phyloP scores from a whole-genome alignment of 1,140 invertebrate genomes.

The Battus philenor region DNA sequence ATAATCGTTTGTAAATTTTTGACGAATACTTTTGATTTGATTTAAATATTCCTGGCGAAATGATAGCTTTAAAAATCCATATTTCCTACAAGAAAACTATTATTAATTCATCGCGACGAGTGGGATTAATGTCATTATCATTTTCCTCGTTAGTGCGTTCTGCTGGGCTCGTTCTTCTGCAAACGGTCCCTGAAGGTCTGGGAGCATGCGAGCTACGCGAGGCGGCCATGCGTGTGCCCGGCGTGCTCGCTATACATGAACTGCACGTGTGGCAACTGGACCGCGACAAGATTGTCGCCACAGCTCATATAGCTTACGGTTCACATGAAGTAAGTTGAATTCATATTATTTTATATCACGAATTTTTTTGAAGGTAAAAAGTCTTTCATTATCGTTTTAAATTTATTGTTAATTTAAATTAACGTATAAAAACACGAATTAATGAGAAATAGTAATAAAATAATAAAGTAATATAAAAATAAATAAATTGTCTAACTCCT shows the following conservation, averaged over 20 bases:
- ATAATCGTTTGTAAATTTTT: neutral
- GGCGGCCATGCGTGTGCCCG: conserved; percentile 84
- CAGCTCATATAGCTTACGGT: conserved; percentile 83
- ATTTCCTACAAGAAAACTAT: too few relatives aligned
- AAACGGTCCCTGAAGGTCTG: conserved; percentile 88
- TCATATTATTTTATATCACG: too few relatives aligned
- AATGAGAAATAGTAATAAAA: too few relatives aligned
- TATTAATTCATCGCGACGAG: too few relatives aligned
- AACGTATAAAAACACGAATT: too few relatives aligned
- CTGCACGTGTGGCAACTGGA: conserved; percentile 90
- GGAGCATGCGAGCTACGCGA: conserved; percentile 81
- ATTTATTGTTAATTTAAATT: too few relatives aligned
- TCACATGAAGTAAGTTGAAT: conserved; percentile 53
- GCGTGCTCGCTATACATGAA: conserved; percentile 87
- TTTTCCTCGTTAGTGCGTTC: too few relatives aligned
- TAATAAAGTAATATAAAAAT: too few relatives aligned
- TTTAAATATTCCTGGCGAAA: neutral
- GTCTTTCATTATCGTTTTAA: too few relatives aligned
- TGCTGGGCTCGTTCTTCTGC: conserved; percentile 83
- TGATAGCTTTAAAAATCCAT: neutral
- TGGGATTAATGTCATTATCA: too few relatives aligned
- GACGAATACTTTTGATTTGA: neutral
- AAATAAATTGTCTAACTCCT: too few relatives aligned
- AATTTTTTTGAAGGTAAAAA: too few relatives aligned
- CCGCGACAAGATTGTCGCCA: conserved; percentile 81